These are phyloP conservation scores for Squalus acanthias DNA, from an alignment of 2,797 vertebrate species.

Conservation along the genomic window DNA sequence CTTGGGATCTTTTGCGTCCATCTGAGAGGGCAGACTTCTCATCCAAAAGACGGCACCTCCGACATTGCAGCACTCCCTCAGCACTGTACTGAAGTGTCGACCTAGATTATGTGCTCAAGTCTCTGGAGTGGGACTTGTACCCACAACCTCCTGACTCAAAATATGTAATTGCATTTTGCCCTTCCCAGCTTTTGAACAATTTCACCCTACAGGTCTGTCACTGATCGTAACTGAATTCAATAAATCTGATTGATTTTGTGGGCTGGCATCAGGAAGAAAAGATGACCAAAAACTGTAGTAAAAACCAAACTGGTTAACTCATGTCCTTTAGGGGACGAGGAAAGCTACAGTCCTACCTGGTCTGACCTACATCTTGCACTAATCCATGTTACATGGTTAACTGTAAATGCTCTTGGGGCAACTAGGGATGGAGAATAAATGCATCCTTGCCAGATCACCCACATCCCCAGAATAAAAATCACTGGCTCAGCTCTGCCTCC, in stretches of 20 bases:
- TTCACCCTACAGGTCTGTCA: not conserved
- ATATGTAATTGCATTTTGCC: not conserved
- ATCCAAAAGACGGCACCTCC: not conserved
- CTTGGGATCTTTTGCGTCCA: not conserved
- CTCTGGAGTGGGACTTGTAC: too few species aligned
- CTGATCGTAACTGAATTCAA: not conserved
- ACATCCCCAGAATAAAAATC: not conserved
- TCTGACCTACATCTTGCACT: not conserved
- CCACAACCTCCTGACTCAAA: not conserved
- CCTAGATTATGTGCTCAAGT: too few species aligned
- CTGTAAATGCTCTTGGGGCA: not conserved
- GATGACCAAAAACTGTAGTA: too few species aligned
- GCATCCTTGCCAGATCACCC: not conserved
- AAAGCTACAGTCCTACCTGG: not conserved
- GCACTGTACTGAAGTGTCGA: too few species aligned
- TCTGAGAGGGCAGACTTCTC: not conserved
- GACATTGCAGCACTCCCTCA: not conserved
- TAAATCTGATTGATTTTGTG: not conserved
- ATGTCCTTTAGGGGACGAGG: not conserved
- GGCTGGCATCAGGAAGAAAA: not conserved
- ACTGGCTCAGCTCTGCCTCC: not conserved
- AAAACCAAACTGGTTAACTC: not conserved
- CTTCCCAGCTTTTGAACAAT: not conserved
- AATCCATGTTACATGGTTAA: not conserved
- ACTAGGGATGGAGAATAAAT: not conserved